These are phyloP conservation scores for Chloropsis cyanopogon DNA, from an alignment of 2,113 vertebrate genomes.

Conservation along the genomic window DNA sequence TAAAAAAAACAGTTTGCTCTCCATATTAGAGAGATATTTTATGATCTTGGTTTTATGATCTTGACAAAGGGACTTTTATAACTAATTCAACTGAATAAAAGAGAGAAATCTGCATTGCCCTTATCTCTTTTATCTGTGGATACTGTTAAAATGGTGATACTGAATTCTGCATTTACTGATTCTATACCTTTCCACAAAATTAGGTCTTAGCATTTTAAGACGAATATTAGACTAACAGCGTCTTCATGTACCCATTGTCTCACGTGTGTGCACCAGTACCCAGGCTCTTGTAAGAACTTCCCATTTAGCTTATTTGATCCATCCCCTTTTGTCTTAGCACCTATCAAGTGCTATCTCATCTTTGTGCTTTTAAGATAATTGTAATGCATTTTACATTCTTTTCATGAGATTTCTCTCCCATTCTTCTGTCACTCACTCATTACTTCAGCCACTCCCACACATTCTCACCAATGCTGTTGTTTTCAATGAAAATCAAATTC, in stretches of 20 bases:
- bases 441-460: not conserved
- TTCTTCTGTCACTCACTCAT: not conserved
- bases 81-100: not conserved
- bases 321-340: not conserved
- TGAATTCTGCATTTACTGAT: not conserved
- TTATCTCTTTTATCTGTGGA: not conserved
- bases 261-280: rapidly evolving
- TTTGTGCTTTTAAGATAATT: not conserved
- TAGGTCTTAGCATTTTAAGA: not conserved
- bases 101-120: not conserved
- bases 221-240: not conserved
- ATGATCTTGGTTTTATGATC: not conserved
- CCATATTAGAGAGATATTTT: not conserved
- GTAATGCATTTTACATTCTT: not conserved
- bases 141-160: not conserved
- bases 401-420: not conserved
- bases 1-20: not conserved
- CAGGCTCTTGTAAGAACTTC: not conserved
- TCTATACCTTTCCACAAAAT: not conserved
- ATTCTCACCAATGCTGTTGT: not conserved
- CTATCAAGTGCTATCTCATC: not conserved
- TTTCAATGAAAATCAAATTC: not conserved
- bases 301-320: not conserved
- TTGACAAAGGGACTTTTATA: not conserved
- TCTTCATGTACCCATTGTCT: not conserved